phyloP scores from a whole-genome alignment of 2,797 vertebrate genomes.

The Microctenopoma lineatum region DNA sequence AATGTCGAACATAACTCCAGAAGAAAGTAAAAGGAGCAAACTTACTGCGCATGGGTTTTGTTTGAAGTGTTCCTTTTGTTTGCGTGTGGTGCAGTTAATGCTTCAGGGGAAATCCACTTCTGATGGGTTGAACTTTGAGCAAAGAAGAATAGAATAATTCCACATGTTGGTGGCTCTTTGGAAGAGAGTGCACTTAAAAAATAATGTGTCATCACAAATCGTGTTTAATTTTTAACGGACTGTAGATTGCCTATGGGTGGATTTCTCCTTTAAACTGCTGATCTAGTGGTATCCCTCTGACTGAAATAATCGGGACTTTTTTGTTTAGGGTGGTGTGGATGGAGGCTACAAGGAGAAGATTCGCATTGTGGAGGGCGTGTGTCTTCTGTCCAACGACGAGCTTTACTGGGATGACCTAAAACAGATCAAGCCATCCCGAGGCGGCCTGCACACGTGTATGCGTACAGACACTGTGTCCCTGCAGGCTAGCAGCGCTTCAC shows the following conservation, averaged over 20 bases:
- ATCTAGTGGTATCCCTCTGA: neutral
- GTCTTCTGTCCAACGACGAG: constrained; percentile 92
- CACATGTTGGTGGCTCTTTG: too few species aligned
- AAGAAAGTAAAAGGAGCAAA: neutral
- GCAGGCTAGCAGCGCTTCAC: constrained; percentile 95
- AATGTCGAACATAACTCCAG: constrained; percentile 19
- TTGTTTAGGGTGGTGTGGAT: constrained; percentile 86
- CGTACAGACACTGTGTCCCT: constrained; percentile 97
- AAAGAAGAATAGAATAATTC: too few species aligned
- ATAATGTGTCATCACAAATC: too few species aligned
- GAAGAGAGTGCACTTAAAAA: too few species aligned
- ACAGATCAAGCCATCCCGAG: constrained; percentile 92
- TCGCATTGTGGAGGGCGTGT: constrained; percentile 97
- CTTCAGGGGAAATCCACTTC: constrained; percentile 16
- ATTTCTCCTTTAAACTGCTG: constrained; percentile 7
- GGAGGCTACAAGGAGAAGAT: constrained; percentile 97
- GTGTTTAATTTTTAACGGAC: neutral
- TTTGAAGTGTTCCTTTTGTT: constrained; percentile 40
- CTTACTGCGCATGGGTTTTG: constrained; percentile 46
- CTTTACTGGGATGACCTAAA: constrained; percentile 98
- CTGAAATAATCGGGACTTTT: neutral
- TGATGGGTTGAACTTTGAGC: neutral
- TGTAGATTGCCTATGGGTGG: constrained; percentile 8
- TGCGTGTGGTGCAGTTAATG: constrained; percentile 47
- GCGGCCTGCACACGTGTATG: constrained; percentile 96